Percentiles rank a stretch among this genome's conserved stretches.
Conservation (phyloP, 2,113 vertebrate species). For the Phycodurus eques region DNA sequence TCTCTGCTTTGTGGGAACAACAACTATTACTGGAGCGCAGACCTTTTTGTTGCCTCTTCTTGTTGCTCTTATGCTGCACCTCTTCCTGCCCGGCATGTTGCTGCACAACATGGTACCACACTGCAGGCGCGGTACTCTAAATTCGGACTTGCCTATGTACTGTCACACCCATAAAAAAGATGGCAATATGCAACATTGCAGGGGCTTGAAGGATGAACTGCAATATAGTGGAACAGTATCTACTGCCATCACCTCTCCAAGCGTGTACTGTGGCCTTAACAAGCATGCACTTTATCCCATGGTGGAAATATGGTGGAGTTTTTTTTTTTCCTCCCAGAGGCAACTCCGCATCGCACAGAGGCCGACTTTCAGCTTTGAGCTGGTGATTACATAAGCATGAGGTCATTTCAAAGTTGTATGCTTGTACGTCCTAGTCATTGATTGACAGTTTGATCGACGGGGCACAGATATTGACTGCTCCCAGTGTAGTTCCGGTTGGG, state of each 20-base stretch:
- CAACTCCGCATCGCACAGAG: neutral
- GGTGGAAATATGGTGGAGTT: neutral
- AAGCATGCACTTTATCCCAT: conserved; percentile 18
- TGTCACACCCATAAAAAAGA: too few species aligned
- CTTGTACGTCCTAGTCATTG: conserved; percentile 33
- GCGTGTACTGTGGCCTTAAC: neutral
- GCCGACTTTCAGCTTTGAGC: neutral
- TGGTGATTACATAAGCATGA: conserved; percentile 16
- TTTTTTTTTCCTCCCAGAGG: neutral
- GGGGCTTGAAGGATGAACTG: too few species aligned
- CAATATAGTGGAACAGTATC: neutral
- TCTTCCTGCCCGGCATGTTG: too few species aligned
- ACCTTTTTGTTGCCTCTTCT: too few species aligned
- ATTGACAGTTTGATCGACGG: conserved; percentile 19
- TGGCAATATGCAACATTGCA: too few species aligned
- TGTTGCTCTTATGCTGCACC: too few species aligned
- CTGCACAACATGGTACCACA: too few species aligned
- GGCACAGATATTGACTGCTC: conserved; percentile 23
- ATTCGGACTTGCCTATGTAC: too few species aligned
- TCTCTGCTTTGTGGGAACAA: too few species aligned
- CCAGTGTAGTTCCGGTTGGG: neutral
- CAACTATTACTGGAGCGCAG: too few species aligned
- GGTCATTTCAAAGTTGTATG: conserved; percentile 30
- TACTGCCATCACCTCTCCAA: neutral
- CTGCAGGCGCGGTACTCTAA: too few species aligned